Conservation (phyloP, 2,888 invertebrate species). For the Sialis fuliginosa region DNA sequence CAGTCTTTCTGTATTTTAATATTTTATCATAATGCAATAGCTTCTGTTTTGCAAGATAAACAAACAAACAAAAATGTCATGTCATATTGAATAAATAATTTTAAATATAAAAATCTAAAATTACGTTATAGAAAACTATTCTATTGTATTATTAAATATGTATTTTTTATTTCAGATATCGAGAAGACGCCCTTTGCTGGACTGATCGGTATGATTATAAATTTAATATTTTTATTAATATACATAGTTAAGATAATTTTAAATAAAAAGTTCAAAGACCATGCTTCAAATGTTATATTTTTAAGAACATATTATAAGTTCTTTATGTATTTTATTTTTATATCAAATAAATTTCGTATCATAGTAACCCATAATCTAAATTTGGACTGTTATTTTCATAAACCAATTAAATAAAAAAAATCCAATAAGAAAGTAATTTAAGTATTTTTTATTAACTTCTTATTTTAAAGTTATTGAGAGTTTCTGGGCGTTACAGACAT, state of each 20-base stretch:
- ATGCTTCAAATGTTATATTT: too few species aligned
- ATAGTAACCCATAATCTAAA: too few species aligned
- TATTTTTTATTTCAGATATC: conserved; percentile 50
- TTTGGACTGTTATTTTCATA: not conserved
- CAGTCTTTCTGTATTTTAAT: not conserved
- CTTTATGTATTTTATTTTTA: too few species aligned
- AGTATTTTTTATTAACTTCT: not conserved
- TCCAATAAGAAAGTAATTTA: not conserved
- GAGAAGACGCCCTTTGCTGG: conserved; percentile 78
- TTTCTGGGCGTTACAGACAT: not conserved
- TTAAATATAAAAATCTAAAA: too few species aligned
- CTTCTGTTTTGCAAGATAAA: not conserved
- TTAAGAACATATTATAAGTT: too few species aligned
- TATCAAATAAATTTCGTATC: too few species aligned
- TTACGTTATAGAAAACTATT: not conserved
- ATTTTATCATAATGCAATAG: not conserved
- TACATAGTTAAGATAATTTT: too few species aligned
- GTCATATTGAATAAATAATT: too few species aligned
- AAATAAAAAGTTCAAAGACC: too few species aligned
- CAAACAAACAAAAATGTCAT: too few species aligned
- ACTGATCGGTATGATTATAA: conserved; percentile 56
- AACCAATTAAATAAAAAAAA: not conserved
- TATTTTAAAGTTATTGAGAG: not conserved
- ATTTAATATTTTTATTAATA: too few species aligned
- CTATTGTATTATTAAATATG: too few species aligned